phyloP scores from a whole-genome alignment of 2,113 vertebrate genomes.

The Rhagologus leucostigma region DNA sequence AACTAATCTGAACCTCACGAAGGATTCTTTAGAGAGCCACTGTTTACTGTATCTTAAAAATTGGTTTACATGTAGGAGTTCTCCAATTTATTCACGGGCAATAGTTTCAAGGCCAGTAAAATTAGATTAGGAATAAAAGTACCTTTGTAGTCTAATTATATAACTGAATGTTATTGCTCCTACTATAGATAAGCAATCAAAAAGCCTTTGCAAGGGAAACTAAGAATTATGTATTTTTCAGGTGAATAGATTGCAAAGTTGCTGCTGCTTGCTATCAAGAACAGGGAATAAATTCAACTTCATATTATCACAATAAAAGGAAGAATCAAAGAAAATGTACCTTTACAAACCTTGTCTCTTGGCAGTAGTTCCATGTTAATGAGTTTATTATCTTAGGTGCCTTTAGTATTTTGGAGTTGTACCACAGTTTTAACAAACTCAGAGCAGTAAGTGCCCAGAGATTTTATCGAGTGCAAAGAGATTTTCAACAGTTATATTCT shows the following conservation, averaged over 20 bases:
- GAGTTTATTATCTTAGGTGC: not conserved
- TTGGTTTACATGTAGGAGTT: not conserved
- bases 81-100: not conserved
- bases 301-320: not conserved
- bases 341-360: not conserved
- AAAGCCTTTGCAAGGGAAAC: not conserved
- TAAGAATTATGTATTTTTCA: not conserved
- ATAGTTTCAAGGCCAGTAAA: not conserved
- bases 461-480: not conserved
- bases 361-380: not conserved
- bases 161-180: not conserved
- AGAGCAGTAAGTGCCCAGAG: not conserved
- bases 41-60: not conserved
- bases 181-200: not conserved
- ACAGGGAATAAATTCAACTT: not conserved
- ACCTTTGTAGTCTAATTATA: not conserved
- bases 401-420: not conserved
- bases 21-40: not conserved
- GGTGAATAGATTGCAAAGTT: not conserved
- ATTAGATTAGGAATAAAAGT: not conserved
- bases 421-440: not conserved
- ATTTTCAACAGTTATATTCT: not conserved
- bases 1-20: not conserved
- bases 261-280: not conserved
- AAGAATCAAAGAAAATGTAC: not conserved